Base-by-base conservation (phyloP, 2,888 invertebrate species). In the Neocrepidodera transversa region DNA sequence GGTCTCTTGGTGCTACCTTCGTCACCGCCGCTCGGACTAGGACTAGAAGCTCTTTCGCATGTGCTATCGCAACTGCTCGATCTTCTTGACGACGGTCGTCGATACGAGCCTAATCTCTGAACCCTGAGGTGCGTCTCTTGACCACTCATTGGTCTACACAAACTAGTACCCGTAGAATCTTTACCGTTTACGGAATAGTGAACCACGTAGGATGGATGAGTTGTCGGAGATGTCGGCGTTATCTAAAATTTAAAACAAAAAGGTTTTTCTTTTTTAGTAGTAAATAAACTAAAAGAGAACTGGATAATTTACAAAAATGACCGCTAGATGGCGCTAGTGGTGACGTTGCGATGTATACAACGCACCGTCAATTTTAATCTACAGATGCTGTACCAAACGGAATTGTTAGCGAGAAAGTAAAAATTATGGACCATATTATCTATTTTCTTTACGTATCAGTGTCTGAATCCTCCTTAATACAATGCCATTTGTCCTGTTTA, bases 181-280 rank as follows among this genome's bases (percentile, higher is more conserved):
- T 87, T 82, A 5, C 88, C 88, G 71, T 88, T 87, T 7, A 80
- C 76, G 66, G 84, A 86, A 68, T 89, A 89, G 74, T 89, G 89
- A 7, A 58, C 90, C 0, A 89, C 85, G 72, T 86, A 88, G 6
- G 83, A 79, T 2, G 82, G 66, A 20, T 74, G 74, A 8, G 72
- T 70, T 16, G 76, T 74, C 7, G 79, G 79, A 13, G 80, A 78
- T 8, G 80, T 78, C 1, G 80, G 79, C 30, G 80, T 79, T 5
- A 79, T 74, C 69, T 69, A 53, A 28, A 60, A 45, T 43, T 30
- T 30, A 30, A 30, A 30, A n/a, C n/a, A n/a, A n/a, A n/a, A n/a
- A n/a, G n/a, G n/a, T n/a, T n/a, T n/a, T n/a, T n/a, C n/a, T n/a
- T n/a, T n/a, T n/a, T n/a, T n/a, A n/a, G n/a, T n/a, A n/a, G n/a